Conservation (phyloP, 2,888 invertebrate genomes). For the Diachrysia chrysitis region DNA sequence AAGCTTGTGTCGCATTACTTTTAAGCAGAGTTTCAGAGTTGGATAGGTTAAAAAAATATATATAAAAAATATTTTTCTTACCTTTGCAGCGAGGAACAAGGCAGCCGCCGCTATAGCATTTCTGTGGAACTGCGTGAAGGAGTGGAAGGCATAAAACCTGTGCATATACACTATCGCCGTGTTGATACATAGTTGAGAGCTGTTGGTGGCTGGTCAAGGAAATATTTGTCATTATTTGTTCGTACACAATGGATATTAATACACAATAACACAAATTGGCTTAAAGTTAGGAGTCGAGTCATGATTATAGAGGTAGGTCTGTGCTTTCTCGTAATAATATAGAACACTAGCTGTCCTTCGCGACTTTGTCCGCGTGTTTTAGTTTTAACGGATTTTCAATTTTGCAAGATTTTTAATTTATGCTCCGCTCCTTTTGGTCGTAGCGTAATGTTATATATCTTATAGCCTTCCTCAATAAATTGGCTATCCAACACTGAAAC, state of each 20-base stretch:
- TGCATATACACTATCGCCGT: conserved; percentile 99
- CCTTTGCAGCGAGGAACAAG: conserved; percentile 98
- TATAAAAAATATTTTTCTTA: conserved; percentile 53
- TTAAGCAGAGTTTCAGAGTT: too few relatives aligned
- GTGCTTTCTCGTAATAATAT: too few relatives aligned
- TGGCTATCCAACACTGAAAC: too few relatives aligned
- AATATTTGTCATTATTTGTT: conserved; percentile 46
- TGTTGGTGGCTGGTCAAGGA: conserved; percentile 81
- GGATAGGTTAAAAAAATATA: too few relatives aligned
- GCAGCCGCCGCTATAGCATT: conserved; percentile 98
- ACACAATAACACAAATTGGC: neutral
- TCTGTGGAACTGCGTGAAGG: conserved; percentile 98
- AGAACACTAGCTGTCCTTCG: too few relatives aligned
- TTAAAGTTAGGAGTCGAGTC: neutral
- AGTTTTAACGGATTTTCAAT: too few relatives aligned
- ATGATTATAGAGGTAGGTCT: neutral
- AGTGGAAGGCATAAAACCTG: conserved; percentile 99
- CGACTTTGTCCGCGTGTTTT: too few relatives aligned
- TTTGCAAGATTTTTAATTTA: too few relatives aligned
- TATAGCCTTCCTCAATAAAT: too few relatives aligned
- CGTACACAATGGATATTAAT: conserved; percentile 5
- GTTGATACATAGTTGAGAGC: conserved; percentile 98
- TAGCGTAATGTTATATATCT: too few relatives aligned
- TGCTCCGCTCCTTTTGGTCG: too few relatives aligned
- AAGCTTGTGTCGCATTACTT: too few relatives aligned